A percentile compares a stretch with the other conserved stretches of the same genome.
Conservation (phyloP, 2,113 vertebrate species). For the Sphyrna mokarran region DNA sequence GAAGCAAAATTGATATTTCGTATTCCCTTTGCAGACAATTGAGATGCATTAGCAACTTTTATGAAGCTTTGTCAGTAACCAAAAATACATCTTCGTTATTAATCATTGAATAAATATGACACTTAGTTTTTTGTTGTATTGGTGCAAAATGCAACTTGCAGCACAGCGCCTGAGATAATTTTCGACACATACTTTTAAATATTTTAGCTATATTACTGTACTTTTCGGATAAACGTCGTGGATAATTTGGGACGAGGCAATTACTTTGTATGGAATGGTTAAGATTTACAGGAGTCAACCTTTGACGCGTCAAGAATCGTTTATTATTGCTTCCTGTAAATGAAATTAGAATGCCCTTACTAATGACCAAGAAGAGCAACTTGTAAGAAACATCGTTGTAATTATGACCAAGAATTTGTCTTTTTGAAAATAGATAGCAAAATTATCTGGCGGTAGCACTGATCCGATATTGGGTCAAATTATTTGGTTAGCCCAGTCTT, state of each 20-base stretch:
- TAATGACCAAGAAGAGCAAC: neutral
- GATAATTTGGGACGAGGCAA: neutral
- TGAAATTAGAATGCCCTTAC: neutral
- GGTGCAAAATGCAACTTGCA: neutral
- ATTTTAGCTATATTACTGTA: neutral
- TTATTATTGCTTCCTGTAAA: neutral
- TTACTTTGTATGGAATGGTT: neutral
- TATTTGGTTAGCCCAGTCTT: neutral
- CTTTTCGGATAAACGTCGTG: neutral
- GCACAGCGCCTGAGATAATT: neutral
- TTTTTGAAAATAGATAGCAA: neutral
- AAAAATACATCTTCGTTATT: neutral
- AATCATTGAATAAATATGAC: conserved; percentile 1
- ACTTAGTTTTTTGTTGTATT: neutral
- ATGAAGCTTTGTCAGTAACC: neutral
- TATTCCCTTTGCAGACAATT: neutral
- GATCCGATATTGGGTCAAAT: neutral
- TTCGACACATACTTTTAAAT: neutral
- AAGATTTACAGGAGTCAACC: neutral
- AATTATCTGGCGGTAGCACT: neutral
- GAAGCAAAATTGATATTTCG: neutral
- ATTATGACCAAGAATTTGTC: neutral
- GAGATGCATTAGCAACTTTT: neutral
- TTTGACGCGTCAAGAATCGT: neutral
- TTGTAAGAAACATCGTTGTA: neutral